These are phyloP conservation scores for Lycopodina hypogea DNA, from an alignment of 37 sponge, comb jelly and placozoan species.

Conservation along the genomic window DNA sequence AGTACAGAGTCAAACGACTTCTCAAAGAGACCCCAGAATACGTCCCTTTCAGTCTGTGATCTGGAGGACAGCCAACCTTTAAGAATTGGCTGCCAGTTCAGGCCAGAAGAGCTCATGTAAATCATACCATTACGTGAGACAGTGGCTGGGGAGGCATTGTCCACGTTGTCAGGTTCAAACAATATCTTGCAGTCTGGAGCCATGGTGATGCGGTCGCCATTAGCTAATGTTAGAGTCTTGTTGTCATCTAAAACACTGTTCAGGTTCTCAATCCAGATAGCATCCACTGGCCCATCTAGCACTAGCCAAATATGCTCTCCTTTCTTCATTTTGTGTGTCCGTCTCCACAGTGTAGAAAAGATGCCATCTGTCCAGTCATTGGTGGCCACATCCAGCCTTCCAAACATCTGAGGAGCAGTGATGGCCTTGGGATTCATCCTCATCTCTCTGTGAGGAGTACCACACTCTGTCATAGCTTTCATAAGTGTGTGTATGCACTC, in stretches of 20 bases:
- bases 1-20: constrained; percentile 67
- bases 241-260: constrained; percentile 99
- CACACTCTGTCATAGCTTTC: constrained; percentile 93
- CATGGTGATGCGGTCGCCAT: constrained; percentile 98
- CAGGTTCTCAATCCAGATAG: constrained; percentile 99
- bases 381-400: constrained; percentile 93
- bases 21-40: constrained; percentile 77
- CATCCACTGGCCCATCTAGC: constrained; percentile 98
- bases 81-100: constrained; percentile 96
- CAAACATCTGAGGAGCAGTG: constrained; percentile 98
- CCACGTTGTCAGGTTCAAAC: constrained; percentile 99
- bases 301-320: constrained; percentile 96
- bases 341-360: constrained; percentile 95
- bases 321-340: constrained; percentile 92
- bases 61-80: constrained; percentile 87
- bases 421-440: constrained; percentile 99
- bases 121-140: constrained; percentile 97
- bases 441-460: constrained; percentile 92
- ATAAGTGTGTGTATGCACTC: constrained; percentile 84
- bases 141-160: constrained; percentile 97
- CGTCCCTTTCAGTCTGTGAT: constrained; percentile 41
- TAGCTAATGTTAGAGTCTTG: constrained; percentile 96
- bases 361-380: constrained; percentile 99
- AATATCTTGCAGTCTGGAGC: constrained; percentile 91
- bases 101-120: constrained; percentile 94